Conservation (phyloP, 2,888 invertebrate genomes). For the Opisthograptis luteolata region DNA sequence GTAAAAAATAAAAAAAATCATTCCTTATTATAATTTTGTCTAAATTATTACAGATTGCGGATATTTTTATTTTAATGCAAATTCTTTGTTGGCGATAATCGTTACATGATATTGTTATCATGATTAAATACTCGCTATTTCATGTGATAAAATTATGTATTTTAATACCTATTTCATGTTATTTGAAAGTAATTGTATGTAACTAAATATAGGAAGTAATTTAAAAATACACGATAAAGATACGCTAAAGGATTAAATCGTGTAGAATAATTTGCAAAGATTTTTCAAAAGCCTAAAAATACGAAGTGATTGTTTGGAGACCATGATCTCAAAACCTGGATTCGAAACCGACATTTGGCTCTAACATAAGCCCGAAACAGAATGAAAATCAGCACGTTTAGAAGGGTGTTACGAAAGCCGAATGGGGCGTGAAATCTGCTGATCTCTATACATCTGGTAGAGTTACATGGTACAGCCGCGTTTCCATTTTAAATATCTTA, state of each 20-base stretch:
- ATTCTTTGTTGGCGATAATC: no score
- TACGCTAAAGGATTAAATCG: not conserved
- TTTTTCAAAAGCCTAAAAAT: constrained; percentile 5
- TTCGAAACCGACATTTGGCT: constrained; percentile 23
- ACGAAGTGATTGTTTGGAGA: constrained; percentile 22
- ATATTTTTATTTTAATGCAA: no score
- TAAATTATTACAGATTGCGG: no score
- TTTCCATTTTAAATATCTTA: constrained; percentile 11
- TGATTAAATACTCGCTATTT: no score
- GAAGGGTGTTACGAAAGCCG: constrained; percentile 31
- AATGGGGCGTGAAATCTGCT: constrained; percentile 34
- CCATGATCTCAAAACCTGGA: constrained; percentile 27
- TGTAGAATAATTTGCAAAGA: not conserved
- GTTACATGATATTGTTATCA: no score
- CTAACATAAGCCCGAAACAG: constrained; percentile 24
- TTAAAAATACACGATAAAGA: not conserved
- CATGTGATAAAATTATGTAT: no score
- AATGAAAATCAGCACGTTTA: constrained; percentile 27
- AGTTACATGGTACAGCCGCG: constrained; percentile 9
- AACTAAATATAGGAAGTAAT: not conserved
- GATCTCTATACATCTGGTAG: constrained; percentile 27
- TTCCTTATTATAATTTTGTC: no score
- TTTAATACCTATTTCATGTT: no score
- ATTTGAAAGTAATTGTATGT: no score
- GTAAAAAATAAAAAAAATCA: no score